Conservation (phyloP, 1,140 invertebrate species). For the Triops cancriformis region DNA sequence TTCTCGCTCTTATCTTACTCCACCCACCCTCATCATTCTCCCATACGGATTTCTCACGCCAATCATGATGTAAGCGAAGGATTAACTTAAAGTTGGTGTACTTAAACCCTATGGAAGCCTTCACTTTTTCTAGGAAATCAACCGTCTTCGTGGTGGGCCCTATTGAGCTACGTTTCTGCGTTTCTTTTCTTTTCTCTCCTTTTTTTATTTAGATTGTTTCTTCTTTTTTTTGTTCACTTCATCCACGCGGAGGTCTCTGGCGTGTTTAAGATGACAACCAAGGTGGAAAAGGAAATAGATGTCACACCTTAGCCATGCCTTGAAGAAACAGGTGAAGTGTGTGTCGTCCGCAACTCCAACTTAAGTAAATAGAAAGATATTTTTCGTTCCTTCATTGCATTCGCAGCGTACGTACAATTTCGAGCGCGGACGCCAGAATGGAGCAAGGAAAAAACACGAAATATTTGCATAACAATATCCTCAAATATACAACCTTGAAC, state of each 20-base stretch:
- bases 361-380: neutral
- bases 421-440: neutral
- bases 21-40: neutral
- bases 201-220: constrained; percentile 12
- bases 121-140: neutral
- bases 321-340: constrained; percentile 5
- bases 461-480: constrained; percentile 14
- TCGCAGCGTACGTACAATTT: neutral
- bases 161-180: neutral
- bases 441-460: neutral
- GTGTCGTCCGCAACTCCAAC: neutral
- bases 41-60: too few relatives aligned
- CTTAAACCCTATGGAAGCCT: neutral
- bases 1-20: neutral
- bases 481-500: neutral
- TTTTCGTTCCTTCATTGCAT: neutral
- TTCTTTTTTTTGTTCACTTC: neutral
- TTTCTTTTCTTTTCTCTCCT: neutral
- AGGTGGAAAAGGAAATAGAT: neutral
- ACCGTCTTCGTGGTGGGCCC: neutral
- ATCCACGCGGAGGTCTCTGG: neutral
- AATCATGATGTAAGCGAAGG: neutral
- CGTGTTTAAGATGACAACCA: neutral
- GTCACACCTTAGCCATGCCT: constrained; percentile 14
- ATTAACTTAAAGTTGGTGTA: neutral